phyloP scores from a whole-genome alignment of 1,140 invertebrate genomes.

The Vollenhovia emeryi region DNA sequence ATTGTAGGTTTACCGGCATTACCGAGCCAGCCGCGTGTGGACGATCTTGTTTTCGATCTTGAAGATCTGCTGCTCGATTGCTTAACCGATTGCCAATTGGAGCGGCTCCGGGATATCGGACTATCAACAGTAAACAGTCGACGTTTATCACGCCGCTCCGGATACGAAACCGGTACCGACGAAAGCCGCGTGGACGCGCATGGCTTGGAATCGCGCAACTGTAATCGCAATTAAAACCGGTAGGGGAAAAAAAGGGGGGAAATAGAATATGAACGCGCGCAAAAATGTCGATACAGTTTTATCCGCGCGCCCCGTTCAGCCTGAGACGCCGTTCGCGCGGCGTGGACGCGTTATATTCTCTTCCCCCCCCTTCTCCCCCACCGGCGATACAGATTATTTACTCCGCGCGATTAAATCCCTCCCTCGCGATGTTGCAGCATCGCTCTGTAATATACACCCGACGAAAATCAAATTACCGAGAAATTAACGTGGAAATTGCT shows the following conservation, averaged over 20 bases:
- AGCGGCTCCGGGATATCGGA: constrained; percentile 39
- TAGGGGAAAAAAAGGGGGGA: background rate
- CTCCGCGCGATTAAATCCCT: background rate
- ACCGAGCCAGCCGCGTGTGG: background rate
- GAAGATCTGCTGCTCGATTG: constrained; percentile 34
- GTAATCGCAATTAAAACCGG: constrained; percentile 53
- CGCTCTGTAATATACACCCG: constrained; percentile 1
- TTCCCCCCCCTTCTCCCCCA: too few species aligned
- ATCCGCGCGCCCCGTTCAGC: constrained; percentile 12
- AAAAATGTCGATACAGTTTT: constrained; percentile 35
- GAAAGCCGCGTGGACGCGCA: constrained; percentile 35
- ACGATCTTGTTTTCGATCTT: constrained; percentile 30
- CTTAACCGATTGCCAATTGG: constrained; percentile 30
- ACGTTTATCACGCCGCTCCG: constrained; percentile 49
- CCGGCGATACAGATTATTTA: constrained; percentile 1
- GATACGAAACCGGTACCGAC: constrained; percentile 49
- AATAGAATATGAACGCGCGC: background rate
- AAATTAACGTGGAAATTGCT: constrained; percentile 42
- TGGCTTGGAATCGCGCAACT: constrained; percentile 43
- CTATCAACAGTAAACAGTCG: constrained; percentile 30
- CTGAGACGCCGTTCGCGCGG: background rate
- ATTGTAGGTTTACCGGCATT: constrained; percentile 5
- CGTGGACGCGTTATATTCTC: background rate
- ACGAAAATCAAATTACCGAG: constrained; percentile 33
- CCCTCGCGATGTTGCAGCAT: constrained; percentile 1